Base-by-base conservation (phyloP, 2,888 invertebrate species). In the Carcina quercana region DNA sequence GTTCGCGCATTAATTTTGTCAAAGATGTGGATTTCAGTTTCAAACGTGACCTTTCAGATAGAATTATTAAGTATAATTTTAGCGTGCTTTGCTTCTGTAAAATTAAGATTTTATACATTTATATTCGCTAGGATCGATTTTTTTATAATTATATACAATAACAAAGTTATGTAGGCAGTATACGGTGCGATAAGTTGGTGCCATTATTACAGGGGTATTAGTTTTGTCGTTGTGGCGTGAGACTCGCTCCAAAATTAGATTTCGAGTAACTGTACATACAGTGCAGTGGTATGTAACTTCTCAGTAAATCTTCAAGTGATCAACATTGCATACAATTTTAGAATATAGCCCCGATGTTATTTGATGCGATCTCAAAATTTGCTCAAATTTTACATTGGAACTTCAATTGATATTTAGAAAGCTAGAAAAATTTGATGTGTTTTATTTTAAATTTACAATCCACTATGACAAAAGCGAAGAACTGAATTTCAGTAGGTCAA, bases 171-270 rank as follows among this genome's bases (percentile, higher is more conserved):
- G 75, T 82, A 80, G 74, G 72, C 82, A 79, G 83, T 80, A 79
- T 78, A 79, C 80, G 83, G 83, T 83, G 83, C 83, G 83, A 76
- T 78, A 74, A 78, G 80, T 82, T 82, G 83, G 83, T 83, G 83
- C 83, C 83, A 83, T 83, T 82, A 78, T 79, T 83, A 82, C 82
- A 82, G 80, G 79, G 82, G 79, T 75, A 74, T 78, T 72, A 73
- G 78, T 76, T 74, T 52, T 62, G 65, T 59, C 55, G 67, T 67
- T 54, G 64, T 61, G 56, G 57, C 60, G 64, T 59, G 57, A 55
- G 59, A 59, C 59, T 67, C 50, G 54, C 70, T 70, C 64, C 60
- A 65, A 50, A 54, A 59, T 59, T 58, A 50, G 30, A 31, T 38
- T 32, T 34, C 22, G 24, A 27, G 20, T 8, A 22, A 25, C n/a